Evolutionary conservation across 2,888 invertebrate species (phyloP).

Genomic region (Blastobasis lacticolella): DNA sequence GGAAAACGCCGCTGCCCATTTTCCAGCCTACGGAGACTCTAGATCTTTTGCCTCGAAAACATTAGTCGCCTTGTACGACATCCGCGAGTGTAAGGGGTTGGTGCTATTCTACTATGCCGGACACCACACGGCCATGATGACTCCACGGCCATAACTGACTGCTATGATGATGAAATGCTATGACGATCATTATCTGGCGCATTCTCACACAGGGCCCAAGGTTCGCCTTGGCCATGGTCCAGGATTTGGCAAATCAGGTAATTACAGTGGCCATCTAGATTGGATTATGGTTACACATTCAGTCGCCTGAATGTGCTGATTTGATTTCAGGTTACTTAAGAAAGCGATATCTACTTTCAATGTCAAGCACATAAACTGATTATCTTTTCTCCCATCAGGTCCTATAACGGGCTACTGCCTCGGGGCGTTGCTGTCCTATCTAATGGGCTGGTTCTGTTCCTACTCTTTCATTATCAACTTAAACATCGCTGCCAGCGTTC

Average conservation of each 20-base stretch:
- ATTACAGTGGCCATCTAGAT: not conserved
- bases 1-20: too few relatives aligned
- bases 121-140: too few relatives aligned
- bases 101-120: too few relatives aligned
- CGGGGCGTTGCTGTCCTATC: slow-evolving; percentile 42
- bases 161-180: too few relatives aligned
- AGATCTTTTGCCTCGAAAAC: too few relatives aligned
- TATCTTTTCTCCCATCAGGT: slow-evolving; percentile 14
- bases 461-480: slow-evolving; percentile 44
- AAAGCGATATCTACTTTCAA: not conserved
- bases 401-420: slow-evolving; percentile 31
- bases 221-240: not conserved
- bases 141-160: too few relatives aligned
- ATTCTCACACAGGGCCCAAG: too few relatives aligned
- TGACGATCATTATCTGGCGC: too few relatives aligned
- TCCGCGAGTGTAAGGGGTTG: too few relatives aligned
- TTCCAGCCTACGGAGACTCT: too few relatives aligned
- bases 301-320: not conserved
- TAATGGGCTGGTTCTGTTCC: slow-evolving; percentile 46
- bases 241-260: not conserved
- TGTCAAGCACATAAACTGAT: not conserved
- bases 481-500: slow-evolving; percentile 34
- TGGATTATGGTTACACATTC: not conserved
- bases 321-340: not conserved
- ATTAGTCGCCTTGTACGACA: too few relatives aligned